Evolutionary conservation across 2,797 vertebrate species (phyloP).

Genomic region (Atherinosoma microstoma): DNA sequence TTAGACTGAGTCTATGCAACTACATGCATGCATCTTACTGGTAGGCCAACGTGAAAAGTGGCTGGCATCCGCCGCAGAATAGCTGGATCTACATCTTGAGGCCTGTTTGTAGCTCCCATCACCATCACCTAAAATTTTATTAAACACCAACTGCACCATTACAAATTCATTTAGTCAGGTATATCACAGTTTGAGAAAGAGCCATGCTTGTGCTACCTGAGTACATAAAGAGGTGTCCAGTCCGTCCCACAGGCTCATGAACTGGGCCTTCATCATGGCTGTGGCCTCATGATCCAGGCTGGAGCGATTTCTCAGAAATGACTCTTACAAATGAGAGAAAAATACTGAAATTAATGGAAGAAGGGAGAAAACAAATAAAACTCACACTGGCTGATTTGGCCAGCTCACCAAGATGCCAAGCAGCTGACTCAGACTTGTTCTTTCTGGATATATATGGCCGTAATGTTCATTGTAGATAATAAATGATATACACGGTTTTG

Average conservation of each 20-base stretch:
- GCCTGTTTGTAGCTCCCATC: constrained; percentile 88
- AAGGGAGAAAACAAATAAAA: neutral
- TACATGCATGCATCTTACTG: constrained; percentile 69
- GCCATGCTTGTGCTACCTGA: constrained; percentile 72
- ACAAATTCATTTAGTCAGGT: neutral
- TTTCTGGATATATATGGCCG: neutral
- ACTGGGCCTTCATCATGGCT: constrained; percentile 90
- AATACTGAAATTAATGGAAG: neutral
- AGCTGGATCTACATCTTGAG: constrained; percentile 85
- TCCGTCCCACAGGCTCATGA: constrained; percentile 90
- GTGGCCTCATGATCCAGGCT: constrained; percentile 87
- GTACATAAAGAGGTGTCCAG: constrained; percentile 80
- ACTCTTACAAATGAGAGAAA: constrained; percentile 70
- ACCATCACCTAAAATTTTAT: constrained; percentile 82
- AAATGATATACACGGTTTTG: neutral
- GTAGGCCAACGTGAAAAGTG: constrained; percentile 82
- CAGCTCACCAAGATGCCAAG: too few relatives aligned
- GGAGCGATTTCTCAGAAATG: constrained; percentile 86
- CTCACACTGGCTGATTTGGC: neutral
- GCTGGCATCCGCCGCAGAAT: constrained; percentile 86
- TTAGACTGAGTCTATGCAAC: neutral
- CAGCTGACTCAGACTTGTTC: too few relatives aligned
- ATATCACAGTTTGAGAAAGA: neutral
- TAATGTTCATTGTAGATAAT: neutral
- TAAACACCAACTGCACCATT: neutral